Conservation (phyloP, 92 coral and sea anemone species). For the Epizoanthus rinbou region DNA sequence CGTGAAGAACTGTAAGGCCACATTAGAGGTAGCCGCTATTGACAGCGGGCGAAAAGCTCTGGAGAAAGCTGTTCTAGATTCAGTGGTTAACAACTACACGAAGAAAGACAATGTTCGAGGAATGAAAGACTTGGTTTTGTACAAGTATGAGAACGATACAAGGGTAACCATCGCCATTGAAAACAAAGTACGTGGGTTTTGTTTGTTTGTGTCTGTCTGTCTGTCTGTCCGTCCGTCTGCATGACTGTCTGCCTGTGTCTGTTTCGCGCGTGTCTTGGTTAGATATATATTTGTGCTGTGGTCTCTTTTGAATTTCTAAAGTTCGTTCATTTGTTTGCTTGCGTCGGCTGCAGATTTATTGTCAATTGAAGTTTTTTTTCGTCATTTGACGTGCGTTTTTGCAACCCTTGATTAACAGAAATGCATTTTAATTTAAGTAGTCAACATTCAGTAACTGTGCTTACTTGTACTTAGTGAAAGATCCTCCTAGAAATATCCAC, state of each 20-base stretch:
- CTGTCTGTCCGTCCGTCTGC: not conserved
- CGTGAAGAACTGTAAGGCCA: slow-evolving; percentile 74
- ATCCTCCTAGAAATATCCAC: not conserved
- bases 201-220: not conserved
- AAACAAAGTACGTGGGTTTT: slow-evolving; percentile 68
- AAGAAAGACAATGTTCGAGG: slow-evolving; percentile 76
- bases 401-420: too few species aligned
- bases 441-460: too few species aligned
- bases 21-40: slow-evolving; percentile 62
- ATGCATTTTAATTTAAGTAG: too few species aligned
- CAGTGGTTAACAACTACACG: slow-evolving; percentile 62
- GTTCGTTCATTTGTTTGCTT: too few species aligned
- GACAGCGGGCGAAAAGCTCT: slow-evolving; percentile 56
- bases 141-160: slow-evolving; percentile 73
- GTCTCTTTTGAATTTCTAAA: too few species aligned
- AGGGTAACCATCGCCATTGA: slow-evolving; percentile 80
- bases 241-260: not conserved
- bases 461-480: not conserved
- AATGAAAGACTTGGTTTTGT: slow-evolving; percentile 89
- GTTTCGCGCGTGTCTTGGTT: not conserved
- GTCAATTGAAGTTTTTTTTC: too few species aligned
- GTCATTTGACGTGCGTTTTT: too few species aligned
- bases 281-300: not conserved
- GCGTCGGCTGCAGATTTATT: too few species aligned
- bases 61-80: slow-evolving; percentile 64